Evolutionary conservation across 2,113 vertebrate genomes (phyloP).

Genomic region (Chroicocephalus ridibundus): DNA sequence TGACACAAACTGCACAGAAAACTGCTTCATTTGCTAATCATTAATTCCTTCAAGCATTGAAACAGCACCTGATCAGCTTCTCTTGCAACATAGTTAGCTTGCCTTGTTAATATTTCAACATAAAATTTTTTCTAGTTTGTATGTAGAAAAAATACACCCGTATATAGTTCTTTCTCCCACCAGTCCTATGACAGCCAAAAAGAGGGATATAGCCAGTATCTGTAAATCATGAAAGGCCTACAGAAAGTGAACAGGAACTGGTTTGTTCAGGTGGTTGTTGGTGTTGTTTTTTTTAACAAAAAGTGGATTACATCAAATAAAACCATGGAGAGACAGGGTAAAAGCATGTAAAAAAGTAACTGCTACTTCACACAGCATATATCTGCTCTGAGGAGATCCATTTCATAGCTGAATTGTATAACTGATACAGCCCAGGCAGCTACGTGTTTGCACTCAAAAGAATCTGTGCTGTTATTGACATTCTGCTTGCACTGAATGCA

Average conservation of each 20-base stretch:
- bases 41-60: neutral
- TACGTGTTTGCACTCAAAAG: neutral
- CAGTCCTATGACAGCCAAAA: neutral
- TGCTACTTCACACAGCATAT: neutral
- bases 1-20: neutral
- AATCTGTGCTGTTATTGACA: neutral
- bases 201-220: neutral
- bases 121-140: neutral
- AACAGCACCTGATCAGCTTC: neutral
- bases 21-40: neutral
- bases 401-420: neutral
- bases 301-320: neutral
- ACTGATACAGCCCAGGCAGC: neutral
- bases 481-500: neutral
- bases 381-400: neutral
- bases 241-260: neutral
- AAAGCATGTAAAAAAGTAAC: neutral
- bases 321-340: neutral
- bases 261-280: neutral
- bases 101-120: neutral
- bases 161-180: neutral
- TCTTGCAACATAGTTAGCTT: neutral
- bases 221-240: neutral
- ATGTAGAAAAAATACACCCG: neutral
- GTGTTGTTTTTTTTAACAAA: neutral